A percentile compares a stretch with the other conserved stretches of the same genome.
Evolutionary conservation across 2,113 vertebrate species (phyloP).

Genomic region (Typhlomys cinereus): DNA sequence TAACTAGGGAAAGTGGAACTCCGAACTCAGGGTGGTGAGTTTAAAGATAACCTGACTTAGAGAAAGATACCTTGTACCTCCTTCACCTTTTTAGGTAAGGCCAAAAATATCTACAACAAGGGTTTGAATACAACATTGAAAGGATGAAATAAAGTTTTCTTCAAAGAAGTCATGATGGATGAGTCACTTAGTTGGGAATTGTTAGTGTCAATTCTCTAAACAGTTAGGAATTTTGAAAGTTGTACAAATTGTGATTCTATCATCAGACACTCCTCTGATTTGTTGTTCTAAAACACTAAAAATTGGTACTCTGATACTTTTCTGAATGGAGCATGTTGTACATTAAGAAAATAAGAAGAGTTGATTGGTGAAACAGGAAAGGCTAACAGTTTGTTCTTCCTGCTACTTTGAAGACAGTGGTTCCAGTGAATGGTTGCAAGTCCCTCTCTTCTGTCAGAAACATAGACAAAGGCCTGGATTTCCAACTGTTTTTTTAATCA

Average conservation of each 20-base stretch:
- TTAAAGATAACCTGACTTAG: not conserved
- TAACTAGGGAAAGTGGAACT: not conserved
- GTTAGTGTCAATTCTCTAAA: conserved; percentile 5
- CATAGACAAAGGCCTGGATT: not conserved
- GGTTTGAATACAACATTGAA: not conserved
- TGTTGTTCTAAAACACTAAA: not conserved
- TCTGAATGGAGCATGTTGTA: not conserved
- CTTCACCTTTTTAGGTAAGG: not conserved
- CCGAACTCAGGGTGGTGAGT: not conserved
- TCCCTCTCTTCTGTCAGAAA: not conserved
- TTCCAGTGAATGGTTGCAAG: not conserved
- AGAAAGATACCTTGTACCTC: not conserved
- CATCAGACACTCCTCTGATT: not conserved
- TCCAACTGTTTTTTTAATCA: not conserved
- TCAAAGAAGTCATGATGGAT: not conserved
- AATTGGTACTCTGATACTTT: not conserved
- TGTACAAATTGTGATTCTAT: not conserved
- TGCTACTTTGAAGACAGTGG: not conserved
- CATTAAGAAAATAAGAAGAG: not conserved
- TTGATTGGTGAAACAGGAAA: not conserved
- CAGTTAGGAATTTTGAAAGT: not conserved
- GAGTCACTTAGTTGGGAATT: not conserved
- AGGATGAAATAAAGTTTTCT: not conserved
- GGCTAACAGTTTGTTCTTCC: not conserved
- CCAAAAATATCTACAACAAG: not conserved